Evolutionary conservation across 2,113 vertebrate species (phyloP).

Genomic region (Tonatia bakeri): DNA sequence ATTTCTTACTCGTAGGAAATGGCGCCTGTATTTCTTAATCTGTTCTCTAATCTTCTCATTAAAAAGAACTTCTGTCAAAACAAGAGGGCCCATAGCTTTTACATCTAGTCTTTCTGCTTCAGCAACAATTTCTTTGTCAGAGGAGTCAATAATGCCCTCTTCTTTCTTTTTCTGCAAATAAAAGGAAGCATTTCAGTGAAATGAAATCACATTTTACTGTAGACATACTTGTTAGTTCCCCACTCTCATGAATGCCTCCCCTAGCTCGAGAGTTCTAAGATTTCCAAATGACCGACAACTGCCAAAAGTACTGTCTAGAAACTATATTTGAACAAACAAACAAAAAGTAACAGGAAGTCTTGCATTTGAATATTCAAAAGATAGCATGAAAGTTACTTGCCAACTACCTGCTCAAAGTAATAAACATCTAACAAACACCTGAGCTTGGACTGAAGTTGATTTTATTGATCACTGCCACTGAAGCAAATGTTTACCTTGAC

Average conservation of each 20-base stretch:
- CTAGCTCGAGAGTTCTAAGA: not conserved
- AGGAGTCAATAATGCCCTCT: constrained; percentile 88
- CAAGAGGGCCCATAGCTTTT: constrained; percentile 96
- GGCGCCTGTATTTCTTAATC: constrained; percentile 96
- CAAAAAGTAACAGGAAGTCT: not conserved
- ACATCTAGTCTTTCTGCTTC: constrained; percentile 98
- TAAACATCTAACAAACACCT: not conserved
- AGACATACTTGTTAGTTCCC: too few relatives aligned
- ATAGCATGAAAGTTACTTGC: not conserved
- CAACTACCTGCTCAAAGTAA: not conserved
- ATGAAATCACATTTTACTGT: accelerated
- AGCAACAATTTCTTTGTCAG: constrained; percentile 95
- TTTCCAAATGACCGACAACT: not conserved
- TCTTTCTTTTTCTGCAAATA: constrained; percentile 92
- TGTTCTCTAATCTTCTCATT: constrained; percentile 96
- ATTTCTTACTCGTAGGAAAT: constrained; percentile 92
- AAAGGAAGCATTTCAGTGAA: not conserved
- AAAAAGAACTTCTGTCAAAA: constrained; percentile 97
- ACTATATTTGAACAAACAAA: not conserved
- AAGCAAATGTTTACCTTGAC: constrained; percentile 86
- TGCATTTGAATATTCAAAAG: not conserved
- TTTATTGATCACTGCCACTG: accelerated
- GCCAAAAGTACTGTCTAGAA: not conserved
- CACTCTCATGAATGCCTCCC: accelerated
- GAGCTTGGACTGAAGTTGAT: accelerated